Conservation (phyloP, 2,797 vertebrate genomes). For the Halcyon badia region DNA sequence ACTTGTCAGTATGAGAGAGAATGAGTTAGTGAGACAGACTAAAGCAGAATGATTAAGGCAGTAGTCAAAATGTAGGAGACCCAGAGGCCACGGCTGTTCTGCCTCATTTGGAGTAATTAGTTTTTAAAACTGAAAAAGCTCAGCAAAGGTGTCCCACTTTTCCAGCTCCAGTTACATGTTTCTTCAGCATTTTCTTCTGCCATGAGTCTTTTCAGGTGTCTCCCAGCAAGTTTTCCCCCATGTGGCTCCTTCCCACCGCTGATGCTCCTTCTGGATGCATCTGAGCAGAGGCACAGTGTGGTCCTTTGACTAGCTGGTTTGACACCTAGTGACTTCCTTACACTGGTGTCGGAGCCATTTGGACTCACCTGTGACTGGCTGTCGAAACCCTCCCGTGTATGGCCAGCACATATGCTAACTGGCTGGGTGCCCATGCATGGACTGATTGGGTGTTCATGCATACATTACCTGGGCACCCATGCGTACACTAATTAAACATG, state of each 20-base stretch:
- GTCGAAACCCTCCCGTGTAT: not conserved
- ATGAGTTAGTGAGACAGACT: not conserved
- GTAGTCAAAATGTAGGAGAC: not conserved
- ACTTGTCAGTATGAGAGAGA: not conserved
- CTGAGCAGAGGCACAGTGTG: fast-evolving
- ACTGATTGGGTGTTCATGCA: not conserved
- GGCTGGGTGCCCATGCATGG: not conserved
- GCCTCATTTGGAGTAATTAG: not conserved
- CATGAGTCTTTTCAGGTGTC: not conserved
- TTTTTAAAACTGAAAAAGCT: not conserved
- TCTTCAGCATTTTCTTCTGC: not conserved
- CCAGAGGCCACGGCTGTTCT: not conserved
- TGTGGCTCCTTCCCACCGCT: not conserved
- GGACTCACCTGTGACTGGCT: not conserved
- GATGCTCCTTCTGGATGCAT: fast-evolving
- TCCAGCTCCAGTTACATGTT: not conserved
- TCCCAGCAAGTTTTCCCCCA: not conserved
- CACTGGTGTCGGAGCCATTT: not conserved
- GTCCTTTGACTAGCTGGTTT: not conserved
- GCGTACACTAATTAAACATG: fast-evolving
- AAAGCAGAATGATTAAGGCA: not conserved
- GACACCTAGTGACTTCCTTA: fast-evolving
- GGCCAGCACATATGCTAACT: not conserved
- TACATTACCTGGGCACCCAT: not conserved
- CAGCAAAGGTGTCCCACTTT: not conserved